These are phyloP conservation scores for Drymodes brunneopygia DNA, from an alignment of 2,113 vertebrate genomes.

Conservation along the genomic window DNA sequence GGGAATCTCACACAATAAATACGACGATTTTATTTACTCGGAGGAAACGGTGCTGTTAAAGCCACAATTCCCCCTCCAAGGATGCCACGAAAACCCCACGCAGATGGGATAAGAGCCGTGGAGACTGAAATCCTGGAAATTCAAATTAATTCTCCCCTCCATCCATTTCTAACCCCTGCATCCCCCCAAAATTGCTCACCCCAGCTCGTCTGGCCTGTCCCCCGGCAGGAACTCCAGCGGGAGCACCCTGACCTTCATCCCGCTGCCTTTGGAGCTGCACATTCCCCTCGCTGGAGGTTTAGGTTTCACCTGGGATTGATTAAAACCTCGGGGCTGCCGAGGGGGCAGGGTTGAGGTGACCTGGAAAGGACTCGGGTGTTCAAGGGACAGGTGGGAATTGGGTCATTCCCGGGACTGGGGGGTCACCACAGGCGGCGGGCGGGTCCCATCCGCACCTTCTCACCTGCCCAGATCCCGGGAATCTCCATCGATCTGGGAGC, in stretches of 20 bases:
- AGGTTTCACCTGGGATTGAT: constrained; percentile 45
- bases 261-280: background rate
- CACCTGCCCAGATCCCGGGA: background rate
- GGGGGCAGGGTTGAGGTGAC: constrained; percentile 11
- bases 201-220: accelerated
- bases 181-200: background rate
- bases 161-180: background rate
- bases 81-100: accelerated
- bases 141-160: accelerated
- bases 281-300: background rate
- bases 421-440: accelerated
- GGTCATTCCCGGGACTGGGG: background rate
- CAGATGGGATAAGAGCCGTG: accelerated
- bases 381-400: background rate
- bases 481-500: background rate
- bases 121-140: background rate
- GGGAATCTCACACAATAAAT: background rate
- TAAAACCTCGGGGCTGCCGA: background rate
- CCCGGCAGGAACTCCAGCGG: accelerated
- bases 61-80: accelerated
- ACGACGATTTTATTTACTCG: background rate
- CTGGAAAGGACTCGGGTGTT: background rate
- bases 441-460: accelerated
- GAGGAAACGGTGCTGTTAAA: background rate
- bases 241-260: constrained; percentile 10